Percentiles rank a stretch among this genome's conserved stretches.
Evolutionary conservation across 2,113 vertebrate genomes (phyloP).

Genomic region (Cavia aperea): DNA sequence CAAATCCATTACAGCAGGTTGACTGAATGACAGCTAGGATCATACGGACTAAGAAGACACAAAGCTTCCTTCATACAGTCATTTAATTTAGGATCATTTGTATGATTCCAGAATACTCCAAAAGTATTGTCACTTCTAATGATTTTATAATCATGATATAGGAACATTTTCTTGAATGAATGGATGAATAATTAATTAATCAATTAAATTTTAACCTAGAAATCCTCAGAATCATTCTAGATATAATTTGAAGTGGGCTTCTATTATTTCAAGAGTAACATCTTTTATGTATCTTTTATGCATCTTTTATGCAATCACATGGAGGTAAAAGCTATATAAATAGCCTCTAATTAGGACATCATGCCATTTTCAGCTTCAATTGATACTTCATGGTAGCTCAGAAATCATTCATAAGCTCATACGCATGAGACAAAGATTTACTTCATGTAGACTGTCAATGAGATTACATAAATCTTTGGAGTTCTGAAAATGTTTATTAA

Average conservation of each 20-base stretch:
- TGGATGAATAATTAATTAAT: neutral
- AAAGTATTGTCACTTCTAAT: neutral
- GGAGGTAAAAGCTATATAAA: neutral
- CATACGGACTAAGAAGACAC: neutral
- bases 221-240: neutral
- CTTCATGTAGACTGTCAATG: neutral
- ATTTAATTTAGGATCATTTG: neutral
- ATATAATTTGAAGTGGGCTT: neutral
- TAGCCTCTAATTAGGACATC: neutral
- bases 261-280: neutral
- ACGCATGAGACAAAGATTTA: neutral
- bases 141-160: neutral
- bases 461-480: neutral
- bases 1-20: neutral
- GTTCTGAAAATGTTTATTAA: neutral
- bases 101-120: neutral
- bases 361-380: neutral
- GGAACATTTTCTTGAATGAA: neutral
- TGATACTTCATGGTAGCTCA: neutral
- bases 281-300: no score
- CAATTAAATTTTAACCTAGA: neutral
- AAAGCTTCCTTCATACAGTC: neutral
- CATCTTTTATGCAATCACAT: neutral
- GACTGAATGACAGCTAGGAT: neutral
- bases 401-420: neutral